Percentiles rank a stretch among this genome's conserved stretches.
Evolutionary conservation across 2,797 vertebrate genomes (phyloP).

Genomic region (Micromesistius poutassou): DNA sequence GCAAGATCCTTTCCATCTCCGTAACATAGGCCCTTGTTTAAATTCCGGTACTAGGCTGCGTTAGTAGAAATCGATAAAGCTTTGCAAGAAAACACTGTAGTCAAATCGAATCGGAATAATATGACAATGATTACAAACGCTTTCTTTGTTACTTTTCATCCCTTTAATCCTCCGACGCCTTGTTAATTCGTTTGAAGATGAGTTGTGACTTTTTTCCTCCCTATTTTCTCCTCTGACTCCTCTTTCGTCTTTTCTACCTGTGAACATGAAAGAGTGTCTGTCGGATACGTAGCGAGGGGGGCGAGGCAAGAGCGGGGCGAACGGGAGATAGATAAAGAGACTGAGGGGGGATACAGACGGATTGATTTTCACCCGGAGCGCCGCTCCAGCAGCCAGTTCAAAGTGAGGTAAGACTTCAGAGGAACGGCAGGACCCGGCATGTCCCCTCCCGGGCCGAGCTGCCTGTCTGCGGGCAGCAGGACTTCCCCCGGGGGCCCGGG

Average conservation of each 20-base stretch:
- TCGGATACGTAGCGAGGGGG: constrained; percentile 1
- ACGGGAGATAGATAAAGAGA: constrained; percentile 5
- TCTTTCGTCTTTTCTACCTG: constrained; percentile 61
- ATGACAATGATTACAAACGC: constrained; percentile 49
- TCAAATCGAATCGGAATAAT: constrained; percentile 36
- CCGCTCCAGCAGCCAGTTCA: constrained; percentile 70
- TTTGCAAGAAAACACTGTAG: constrained; percentile 51
- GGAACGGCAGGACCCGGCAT: constrained; percentile 72
- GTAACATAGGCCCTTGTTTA: constrained; percentile 40
- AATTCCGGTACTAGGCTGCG: constrained; percentile 19
- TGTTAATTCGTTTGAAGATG: constrained; percentile 70
- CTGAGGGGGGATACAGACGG: constrained; percentile 45
- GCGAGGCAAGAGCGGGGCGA: constrained; percentile 19
- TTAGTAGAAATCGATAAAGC: constrained; percentile 28
- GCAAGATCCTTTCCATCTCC: constrained; percentile 10
- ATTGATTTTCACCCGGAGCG: constrained; percentile 69
- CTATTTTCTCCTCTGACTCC: constrained; percentile 47
- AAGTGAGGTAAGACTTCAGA: constrained; percentile 74
- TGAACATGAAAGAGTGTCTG: constrained; percentile 64
- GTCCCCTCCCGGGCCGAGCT: constrained; percentile 64
- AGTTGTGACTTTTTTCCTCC: constrained; percentile 38
- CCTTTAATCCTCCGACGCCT: constrained; percentile 66
- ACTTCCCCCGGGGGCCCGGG: constrained; percentile 67
- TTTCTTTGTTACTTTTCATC: constrained; percentile 62
- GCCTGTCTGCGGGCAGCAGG: constrained; percentile 75